Base-by-base conservation (phyloP, 64 coral and sea anemone genomes). In the Stichodactyla mertensii region DNA sequence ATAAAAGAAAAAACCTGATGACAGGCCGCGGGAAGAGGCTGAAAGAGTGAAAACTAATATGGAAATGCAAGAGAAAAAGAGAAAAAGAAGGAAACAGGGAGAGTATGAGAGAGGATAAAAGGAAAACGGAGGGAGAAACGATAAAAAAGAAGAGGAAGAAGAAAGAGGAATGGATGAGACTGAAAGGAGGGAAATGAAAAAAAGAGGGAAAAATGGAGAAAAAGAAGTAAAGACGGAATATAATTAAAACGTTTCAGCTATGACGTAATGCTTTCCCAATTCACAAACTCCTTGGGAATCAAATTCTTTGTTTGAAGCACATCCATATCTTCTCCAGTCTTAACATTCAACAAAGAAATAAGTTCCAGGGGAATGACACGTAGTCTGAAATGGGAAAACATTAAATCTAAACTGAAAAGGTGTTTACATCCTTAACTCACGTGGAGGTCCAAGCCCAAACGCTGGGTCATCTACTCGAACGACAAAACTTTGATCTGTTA, bases 371-470 rank as follows among this genome's bases (percentile, higher is more conserved):
- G 1, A 45, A 45, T 45, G 36, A 45, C 36, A 45, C 36, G 36
- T 45, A 45, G 36, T 45, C 36, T 45, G 36, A 45, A 45, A 45
- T 45, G 36, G 36, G 0, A 45, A 45, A 45, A 1, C 0, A 45
- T 45, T 45, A 45, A 45, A 45, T 45, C 36, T 2, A 45, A 45
- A 45, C 36, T 45, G 36, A 45, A 45, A 45, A 45, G 36, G 36
- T 45, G 1, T 45, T 2, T 45, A 4, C 1, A 58, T 11, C 56
- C 14, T 9, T 58, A 11, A 89, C 88, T 89, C 57, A 89, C 88
- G 11, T 57, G 88, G 88, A 7, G 88, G 61, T 55, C 80, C 57
- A 57, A 89, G 80, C 18, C 88, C 88, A 57, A 83, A 66, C 31
- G 27, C 64, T 83, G 55, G 56, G 8, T 83, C 60, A 70, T 89